Evolutionary conservation across 2,797 vertebrate species (phyloP), one percentile per base, ranked within the genome.

Genomic region (Pangasius larnaudii): DNA sequence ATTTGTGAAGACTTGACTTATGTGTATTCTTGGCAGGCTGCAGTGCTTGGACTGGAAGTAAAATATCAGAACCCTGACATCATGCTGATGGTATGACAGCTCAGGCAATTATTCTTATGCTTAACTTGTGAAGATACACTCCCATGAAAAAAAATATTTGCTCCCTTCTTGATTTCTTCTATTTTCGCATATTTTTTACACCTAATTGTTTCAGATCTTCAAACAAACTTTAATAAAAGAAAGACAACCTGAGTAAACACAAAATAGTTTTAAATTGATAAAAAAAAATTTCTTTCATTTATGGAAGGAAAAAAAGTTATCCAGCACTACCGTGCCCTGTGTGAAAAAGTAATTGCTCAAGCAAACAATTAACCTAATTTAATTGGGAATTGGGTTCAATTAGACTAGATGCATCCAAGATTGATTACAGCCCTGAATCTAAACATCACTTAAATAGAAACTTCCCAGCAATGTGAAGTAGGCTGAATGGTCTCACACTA

Each of bases 11-110:
- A 83, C 39, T 51, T 42, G 65, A 72, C 46, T 33, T 88, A 33
- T n/a, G 69, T 84, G 77, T 63, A 46, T 89, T 51, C 39, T 74
- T 56, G 33, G 80, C 84, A 90, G 89, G 72, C 69, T 53, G 30
- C 79, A 61, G 67, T 42, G 14, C 10, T 88, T 69, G 72, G 87
- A 86, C 30, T 79, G 71, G 84, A 86, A 63, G 27, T 19, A 22
- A 79, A 86, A 78, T 22, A 65, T 86, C 77, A 74, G 0, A 22
- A 88, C 6, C 33, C 58, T 84, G 58, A 85, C 69, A 69, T 79
- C 51, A 65, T 42, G 14, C 53, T 61, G 81, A 63, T 53, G 85
- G 83, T 89, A 90, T 84, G 83, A 59, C 75, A 33, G 63, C 27
- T 61, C 19, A 22, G 30, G 36, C 11, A 22, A 81, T 71, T 22